Percentiles rank a stretch among this genome's conserved stretches.
Conservation (phyloP, 2,888 invertebrate genomes). For the Furcula furcula region DNA sequence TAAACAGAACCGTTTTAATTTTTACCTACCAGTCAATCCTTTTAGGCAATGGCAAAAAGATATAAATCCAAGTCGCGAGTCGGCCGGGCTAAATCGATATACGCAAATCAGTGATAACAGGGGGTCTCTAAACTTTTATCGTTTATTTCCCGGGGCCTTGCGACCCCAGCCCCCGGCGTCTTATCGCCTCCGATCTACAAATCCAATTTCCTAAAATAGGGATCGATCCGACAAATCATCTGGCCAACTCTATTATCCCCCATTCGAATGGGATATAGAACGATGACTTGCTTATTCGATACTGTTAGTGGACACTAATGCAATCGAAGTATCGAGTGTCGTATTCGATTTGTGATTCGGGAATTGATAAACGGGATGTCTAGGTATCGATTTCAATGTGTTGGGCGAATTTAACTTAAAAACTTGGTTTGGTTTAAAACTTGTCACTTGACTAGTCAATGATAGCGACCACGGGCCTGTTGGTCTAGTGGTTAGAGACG, state of each 20-base stretch:
- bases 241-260: constrained; percentile 71
- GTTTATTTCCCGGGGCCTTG: constrained; percentile 42
- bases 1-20: constrained; percentile 26
- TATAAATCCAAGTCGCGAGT: constrained; percentile 52
- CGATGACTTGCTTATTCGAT: constrained; percentile 44
- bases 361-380: too few species aligned
- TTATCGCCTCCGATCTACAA: constrained; percentile 79
- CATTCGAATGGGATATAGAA: constrained; percentile 36
- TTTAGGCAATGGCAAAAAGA: constrained; percentile 27
- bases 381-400: too few species aligned
- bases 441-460: too few species aligned
- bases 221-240: constrained; percentile 82
- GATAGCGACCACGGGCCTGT: too few species aligned
- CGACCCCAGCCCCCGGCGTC: constrained; percentile 36
- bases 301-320: constrained; percentile 35
- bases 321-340: constrained; percentile 25
- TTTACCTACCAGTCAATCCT: constrained; percentile 30
- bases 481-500: too few species aligned
- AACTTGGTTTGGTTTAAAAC: too few species aligned
- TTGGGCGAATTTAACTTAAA: too few species aligned
- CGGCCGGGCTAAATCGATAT: constrained; percentile 62
- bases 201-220: constrained; percentile 83
- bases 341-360: constrained; percentile 15
- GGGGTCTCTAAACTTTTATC: constrained; percentile 63
- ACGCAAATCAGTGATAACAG: constrained; percentile 78